These are phyloP conservation scores for Polymixis flavicincta DNA, from an alignment of 2,888 invertebrate genomes.

Conservation along the genomic window DNA sequence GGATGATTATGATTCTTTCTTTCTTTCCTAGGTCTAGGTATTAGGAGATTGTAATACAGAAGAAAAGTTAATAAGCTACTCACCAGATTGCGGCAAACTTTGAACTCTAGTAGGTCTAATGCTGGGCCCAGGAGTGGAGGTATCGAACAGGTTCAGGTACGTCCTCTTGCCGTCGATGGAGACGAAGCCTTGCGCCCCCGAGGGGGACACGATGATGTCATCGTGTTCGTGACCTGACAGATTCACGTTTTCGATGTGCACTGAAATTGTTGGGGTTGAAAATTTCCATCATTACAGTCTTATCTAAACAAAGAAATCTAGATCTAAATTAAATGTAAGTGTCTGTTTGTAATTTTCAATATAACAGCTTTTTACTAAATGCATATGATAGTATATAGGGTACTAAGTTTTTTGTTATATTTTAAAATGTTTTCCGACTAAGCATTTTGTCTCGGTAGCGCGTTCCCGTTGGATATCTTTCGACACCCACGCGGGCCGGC, in stretches of 20 bases:
- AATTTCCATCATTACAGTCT: background rate
- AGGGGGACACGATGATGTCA: conserved; percentile 95
- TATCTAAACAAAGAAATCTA: no score
- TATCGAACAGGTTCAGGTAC: conserved; percentile 96
- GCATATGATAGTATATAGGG: no score
- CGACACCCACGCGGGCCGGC: no score
- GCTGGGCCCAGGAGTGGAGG: conserved; percentile 81
- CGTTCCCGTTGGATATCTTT: no score
- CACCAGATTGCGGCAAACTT: conserved; percentile 61
- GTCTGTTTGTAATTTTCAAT: no score
- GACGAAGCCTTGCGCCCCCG: conserved; percentile 96
- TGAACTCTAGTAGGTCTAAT: conserved; percentile 65
- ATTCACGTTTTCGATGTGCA: conserved; percentile 91
- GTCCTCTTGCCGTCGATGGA: conserved; percentile 97
- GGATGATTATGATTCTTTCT: no score
- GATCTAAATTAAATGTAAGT: no score
- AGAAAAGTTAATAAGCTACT: conserved; percentile 3
- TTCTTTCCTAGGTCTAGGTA: no score
- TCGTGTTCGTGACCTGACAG: conserved; percentile 80
- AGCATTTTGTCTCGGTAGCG: no score
- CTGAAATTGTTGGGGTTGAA: conserved; percentile 76
- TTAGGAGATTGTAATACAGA: background rate
- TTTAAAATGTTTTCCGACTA: no score
- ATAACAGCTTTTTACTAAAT: no score
- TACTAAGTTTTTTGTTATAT: no score